Percentiles rank a stretch among this genome's conserved stretches.
phyloP scores from a whole-genome alignment of 2,797 vertebrate species.

The Propithecus deckenii region DNA sequence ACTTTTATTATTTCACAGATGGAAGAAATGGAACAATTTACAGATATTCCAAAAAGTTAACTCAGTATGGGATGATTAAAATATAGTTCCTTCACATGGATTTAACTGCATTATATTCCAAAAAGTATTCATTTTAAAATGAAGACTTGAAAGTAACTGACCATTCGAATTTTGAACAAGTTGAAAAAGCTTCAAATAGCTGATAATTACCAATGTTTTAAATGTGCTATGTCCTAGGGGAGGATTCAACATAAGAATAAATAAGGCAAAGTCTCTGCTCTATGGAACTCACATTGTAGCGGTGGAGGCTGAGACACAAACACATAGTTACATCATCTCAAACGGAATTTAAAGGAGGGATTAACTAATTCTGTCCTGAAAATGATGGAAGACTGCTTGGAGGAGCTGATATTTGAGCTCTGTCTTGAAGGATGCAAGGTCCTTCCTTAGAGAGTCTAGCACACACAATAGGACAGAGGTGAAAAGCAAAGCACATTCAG shows the following conservation, averaged over 20 bases:
- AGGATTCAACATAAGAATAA: background rate
- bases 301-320: background rate
- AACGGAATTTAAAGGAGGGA: background rate
- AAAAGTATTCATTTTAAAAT: background rate
- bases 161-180: background rate
- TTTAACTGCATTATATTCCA: background rate
- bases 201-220: background rate
- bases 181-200: background rate
- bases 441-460: background rate
- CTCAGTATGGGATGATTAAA: background rate
- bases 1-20: background rate
- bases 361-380: background rate
- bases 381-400: background rate
- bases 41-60: background rate
- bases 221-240: background rate
- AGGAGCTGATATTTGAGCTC: background rate
- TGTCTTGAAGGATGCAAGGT: background rate
- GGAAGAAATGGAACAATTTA: background rate
- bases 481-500: background rate
- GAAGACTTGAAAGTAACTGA: background rate
- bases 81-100: background rate
- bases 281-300: background rate
- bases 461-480: background rate
- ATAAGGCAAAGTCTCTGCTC: background rate
- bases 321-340: background rate